These are phyloP conservation scores for Orthosia cruda DNA, from an alignment of 2,888 invertebrate species.

Conservation along the genomic window DNA sequence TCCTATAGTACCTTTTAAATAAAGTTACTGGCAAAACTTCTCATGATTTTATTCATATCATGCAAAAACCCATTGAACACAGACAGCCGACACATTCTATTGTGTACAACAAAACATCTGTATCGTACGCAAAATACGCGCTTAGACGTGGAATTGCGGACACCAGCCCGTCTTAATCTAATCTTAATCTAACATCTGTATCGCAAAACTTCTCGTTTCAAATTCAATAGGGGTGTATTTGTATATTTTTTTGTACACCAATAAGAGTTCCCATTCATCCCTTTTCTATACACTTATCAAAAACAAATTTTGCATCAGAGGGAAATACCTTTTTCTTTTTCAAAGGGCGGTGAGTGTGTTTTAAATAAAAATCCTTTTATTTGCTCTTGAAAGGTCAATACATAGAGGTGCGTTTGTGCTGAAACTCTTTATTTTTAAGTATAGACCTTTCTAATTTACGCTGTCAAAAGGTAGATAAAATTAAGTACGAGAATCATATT, in stretches of 20 bases:
- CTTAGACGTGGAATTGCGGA: no score
- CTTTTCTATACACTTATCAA: conserved; percentile 64
- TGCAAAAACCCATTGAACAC: conserved; percentile 34
- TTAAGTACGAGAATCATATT: neutral
- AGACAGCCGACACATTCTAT: conserved; percentile 45
- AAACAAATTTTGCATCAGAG: conserved; percentile 59
- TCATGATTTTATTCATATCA: conserved; percentile 28
- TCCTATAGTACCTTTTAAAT: conserved; percentile 8
- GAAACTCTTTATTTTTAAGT: conserved; percentile 63
- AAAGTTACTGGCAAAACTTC: conserved; percentile 3
- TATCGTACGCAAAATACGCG: no score
- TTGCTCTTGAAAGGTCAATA: conserved; percentile 70
- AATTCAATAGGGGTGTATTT: conserved; percentile 63
- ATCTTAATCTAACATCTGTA: no score
- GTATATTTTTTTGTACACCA: no score
- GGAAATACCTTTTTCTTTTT: conserved; percentile 49
- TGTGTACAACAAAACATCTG: conserved; percentile 67
- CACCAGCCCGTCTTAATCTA: no score
- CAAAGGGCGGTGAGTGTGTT: conserved; percentile 40
- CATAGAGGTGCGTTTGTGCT: conserved; percentile 35
- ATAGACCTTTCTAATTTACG: conserved; percentile 32
- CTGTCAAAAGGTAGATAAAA: neutral
- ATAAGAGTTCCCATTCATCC: no score
- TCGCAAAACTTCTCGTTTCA: conserved; percentile 61
- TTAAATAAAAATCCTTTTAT: conserved; percentile 43